Evolutionary conservation across 2,797 vertebrate genomes (phyloP).

Genomic region (Poecilia velifera): DNA sequence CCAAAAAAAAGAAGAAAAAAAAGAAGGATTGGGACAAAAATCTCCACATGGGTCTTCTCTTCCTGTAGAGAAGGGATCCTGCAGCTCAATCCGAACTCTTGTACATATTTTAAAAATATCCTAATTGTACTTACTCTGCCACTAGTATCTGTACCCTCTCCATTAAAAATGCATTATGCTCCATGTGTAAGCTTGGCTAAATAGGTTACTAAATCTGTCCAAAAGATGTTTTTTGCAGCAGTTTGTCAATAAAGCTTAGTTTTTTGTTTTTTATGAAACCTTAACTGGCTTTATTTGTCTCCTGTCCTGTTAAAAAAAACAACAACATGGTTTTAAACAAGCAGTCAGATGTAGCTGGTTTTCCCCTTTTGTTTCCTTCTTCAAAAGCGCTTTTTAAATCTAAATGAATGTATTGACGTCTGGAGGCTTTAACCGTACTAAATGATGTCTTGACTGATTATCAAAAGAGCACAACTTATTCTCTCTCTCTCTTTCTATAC

Average conservation of each 20-base stretch:
- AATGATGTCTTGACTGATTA: conserved; percentile 86
- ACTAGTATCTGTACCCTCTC: conserved; percentile 94
- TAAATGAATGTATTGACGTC: conserved; percentile 86
- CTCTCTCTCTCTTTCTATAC: conserved; percentile 88
- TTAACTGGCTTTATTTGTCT: conserved; percentile 96
- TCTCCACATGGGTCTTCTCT: conserved; percentile 88
- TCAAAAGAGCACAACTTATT: conserved; percentile 87
- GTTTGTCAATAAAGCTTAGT: conserved; percentile 99
- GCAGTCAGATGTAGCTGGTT: conserved; percentile 87
- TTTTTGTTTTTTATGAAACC: conserved; percentile 97
- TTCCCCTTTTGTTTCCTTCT: conserved; percentile 78
- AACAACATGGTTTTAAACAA: conserved; percentile 87
- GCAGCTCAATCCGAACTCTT: conserved; percentile 92
- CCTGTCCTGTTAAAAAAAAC: conserved; percentile 87
- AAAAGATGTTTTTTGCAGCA: conserved; percentile 98
- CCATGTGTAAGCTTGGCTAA: conserved; percentile 99
- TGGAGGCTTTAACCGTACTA: conserved; percentile 83
- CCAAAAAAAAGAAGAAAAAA: conserved; percentile 60
- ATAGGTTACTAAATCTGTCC: conserved; percentile 99
- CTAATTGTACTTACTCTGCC: conserved; percentile 87
- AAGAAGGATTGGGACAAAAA: conserved; percentile 87
- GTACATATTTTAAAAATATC: conserved; percentile 92
- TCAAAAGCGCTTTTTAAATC: conserved; percentile 85
- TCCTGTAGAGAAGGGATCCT: conserved; percentile 95
- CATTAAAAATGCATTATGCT: conserved; percentile 96